A percentile compares a stretch with the other conserved stretches of the same genome.
phyloP scores from a whole-genome alignment of 2,797 vertebrate species.

The Chromobotia macracanthus region DNA sequence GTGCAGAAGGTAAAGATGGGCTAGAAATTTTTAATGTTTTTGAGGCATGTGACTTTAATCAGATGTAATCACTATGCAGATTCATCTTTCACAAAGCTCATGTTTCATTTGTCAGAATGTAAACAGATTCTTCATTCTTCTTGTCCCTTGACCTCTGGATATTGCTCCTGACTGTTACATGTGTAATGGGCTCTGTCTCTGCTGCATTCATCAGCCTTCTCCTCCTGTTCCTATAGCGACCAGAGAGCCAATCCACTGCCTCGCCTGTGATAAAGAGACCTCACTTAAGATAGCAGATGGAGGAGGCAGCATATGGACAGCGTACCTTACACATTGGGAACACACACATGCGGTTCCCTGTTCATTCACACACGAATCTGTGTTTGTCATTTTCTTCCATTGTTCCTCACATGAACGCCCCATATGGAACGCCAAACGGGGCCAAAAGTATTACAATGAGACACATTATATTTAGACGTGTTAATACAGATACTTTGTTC shows the following conservation, averaged over 20 bases:
- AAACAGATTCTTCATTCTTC: background rate
- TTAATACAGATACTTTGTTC: too few species aligned
- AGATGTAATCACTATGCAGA: too few species aligned
- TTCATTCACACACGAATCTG: background rate
- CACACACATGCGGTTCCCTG: background rate
- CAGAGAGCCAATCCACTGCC: constrained; percentile 85
- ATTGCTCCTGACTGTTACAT: background rate
- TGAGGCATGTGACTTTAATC: too few species aligned
- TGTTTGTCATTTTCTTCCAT: background rate
- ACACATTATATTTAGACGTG: too few species aligned
- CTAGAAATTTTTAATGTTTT: too few species aligned
- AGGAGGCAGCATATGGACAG: constrained; percentile 6
- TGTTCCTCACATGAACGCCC: background rate
- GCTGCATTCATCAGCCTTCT: constrained; percentile 51
- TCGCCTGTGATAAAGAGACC: constrained; percentile 73
- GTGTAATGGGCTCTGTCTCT: background rate
- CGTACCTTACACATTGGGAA: background rate
- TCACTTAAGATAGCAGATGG: constrained; percentile 78
- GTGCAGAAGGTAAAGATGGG: too few species aligned
- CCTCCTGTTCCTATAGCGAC: constrained; percentile 96
- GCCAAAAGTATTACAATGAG: too few species aligned
- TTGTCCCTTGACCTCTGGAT: background rate
- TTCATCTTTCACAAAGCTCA: too few species aligned
- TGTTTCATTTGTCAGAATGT: background rate
- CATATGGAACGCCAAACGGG: too few species aligned